These are phyloP conservation scores for Drosophila imparisetae DNA, from an alignment of 2,888 invertebrate genomes.

Conservation along the genomic window DNA sequence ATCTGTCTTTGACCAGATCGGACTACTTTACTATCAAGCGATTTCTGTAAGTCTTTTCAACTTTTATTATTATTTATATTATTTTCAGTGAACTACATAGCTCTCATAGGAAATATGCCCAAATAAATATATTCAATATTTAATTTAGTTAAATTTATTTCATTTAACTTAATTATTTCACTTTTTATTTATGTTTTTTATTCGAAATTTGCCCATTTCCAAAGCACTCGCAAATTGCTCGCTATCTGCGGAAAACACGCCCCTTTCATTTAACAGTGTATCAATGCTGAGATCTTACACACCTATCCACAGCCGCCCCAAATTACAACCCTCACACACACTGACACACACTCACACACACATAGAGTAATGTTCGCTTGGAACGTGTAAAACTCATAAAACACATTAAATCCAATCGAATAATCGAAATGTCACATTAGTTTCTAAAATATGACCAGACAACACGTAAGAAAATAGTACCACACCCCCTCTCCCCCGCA, in stretches of 20 bases:
- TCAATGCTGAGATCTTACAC: conserved; percentile 32
- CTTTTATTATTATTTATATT: too few species aligned
- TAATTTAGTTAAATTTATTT: background rate
- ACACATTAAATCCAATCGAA: conserved; percentile 85
- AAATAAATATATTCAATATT: background rate
- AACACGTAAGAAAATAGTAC: conserved; percentile 67
- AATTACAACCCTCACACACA: conserved; percentile 49
- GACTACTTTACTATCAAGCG: background rate
- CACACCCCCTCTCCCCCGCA: background rate
- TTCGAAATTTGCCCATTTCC: background rate
- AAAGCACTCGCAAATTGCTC: conserved; percentile 9
- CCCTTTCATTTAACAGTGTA: conserved; percentile 50
- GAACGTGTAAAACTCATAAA: conserved; percentile 83
- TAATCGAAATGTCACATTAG: conserved; percentile 85
- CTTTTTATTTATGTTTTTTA: background rate
- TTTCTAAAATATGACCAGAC: conserved; percentile 84
- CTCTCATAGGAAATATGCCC: background rate
- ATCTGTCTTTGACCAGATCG: background rate
- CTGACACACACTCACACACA: conserved; percentile 7
- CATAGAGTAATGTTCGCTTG: conserved; percentile 27
- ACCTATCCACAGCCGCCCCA: conserved; percentile 6
- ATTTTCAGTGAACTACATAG: background rate
- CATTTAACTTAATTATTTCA: background rate
- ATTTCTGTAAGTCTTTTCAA: background rate
- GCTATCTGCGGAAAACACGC: conserved; percentile 38